Base-by-base conservation (phyloP, 2,797 vertebrate species). In the Lutjanus campechanus region DNA sequence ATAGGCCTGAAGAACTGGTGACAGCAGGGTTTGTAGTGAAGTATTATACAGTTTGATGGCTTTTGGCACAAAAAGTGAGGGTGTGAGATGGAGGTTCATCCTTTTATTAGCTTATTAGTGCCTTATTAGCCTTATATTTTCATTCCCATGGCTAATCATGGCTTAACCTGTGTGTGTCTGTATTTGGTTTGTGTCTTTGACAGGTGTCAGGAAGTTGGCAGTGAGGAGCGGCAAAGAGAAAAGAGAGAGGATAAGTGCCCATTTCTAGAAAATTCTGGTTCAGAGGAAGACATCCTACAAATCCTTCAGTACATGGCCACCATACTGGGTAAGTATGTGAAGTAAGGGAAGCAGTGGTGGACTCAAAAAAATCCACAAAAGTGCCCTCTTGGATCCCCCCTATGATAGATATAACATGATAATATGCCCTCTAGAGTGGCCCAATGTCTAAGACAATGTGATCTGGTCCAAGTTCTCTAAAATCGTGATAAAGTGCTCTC, bases 231-330 rank as follows among this genome's bases (percentile, higher is more conserved):
- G 82, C 95, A 93, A 86, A 86, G 93, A 85, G 95, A 97, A 60
- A 96, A 95, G 89, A 96, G 95, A 86, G 95, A 97, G 44, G 96
- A 97, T 79, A 97, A 96, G 94, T 98, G 97, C 88, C 95, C 94
- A 51, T 97, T 96, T 89, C 93, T 97, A 68, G 97, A 97, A 90
- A 96, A 95, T 87, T 95, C 97, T 85, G 96, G 95, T 85, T 97
- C 95, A 69, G 97, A 98, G 85, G 94, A 96, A 87, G 97, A 98
- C 80, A 95, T 99, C 92, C 97, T 97, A 94, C 97, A 97, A 96
- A 97, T 98, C 92, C 97, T 99, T 55, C 97, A 98, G 90, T 97
- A 97, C 89, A 97, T 96, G 4, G 97, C 97, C 76, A 97, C 97
- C 79, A 93, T 98, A 89, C 95, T 99, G 65, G 97, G 98, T 99